These are phyloP conservation scores for Alosa sapidissima DNA, from an alignment of 2,797 vertebrate genomes.

Conservation along the genomic window DNA sequence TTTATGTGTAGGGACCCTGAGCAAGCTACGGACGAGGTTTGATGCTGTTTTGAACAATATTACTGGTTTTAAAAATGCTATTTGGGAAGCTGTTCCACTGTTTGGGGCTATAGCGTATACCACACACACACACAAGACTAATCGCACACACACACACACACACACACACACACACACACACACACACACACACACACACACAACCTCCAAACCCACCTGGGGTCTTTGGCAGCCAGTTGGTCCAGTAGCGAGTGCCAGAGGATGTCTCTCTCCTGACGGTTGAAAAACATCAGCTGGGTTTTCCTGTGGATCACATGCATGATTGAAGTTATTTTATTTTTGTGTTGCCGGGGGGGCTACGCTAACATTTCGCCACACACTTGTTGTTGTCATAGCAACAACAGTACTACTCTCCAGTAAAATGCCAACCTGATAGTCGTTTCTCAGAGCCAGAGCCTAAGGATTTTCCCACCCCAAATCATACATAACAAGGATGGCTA, in stretches of 20 bases:
- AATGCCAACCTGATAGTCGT: neutral
- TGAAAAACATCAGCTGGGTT: conserved; percentile 87
- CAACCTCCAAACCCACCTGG: conserved; percentile 72
- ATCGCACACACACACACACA: too few species aligned
- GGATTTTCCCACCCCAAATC: neutral
- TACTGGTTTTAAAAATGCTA: too few species aligned
- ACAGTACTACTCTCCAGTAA: neutral
- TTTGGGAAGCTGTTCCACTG: too few species aligned
- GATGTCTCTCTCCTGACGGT: conserved; percentile 88
- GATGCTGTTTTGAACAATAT: too few species aligned
- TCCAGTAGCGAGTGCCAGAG: conserved; percentile 86
- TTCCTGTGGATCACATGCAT: neutral
- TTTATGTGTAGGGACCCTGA: too few species aligned
- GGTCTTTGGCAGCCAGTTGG: conserved; percentile 74
- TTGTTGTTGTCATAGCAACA: neutral
- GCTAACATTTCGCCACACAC: neutral
- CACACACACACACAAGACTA: too few species aligned
- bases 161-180: too few species aligned
- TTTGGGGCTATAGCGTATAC: too few species aligned
- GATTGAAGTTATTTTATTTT: too few species aligned
- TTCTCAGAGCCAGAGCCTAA: neutral
- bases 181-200: too few species aligned
- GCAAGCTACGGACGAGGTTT: too few species aligned
- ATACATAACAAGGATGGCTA: neutral
- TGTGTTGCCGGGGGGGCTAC: too few species aligned